Evolutionary conservation across 2,113 vertebrate genomes (phyloP), one percentile per base, ranked within the genome.

Genomic region (Picathartes gymnocephalus): DNA sequence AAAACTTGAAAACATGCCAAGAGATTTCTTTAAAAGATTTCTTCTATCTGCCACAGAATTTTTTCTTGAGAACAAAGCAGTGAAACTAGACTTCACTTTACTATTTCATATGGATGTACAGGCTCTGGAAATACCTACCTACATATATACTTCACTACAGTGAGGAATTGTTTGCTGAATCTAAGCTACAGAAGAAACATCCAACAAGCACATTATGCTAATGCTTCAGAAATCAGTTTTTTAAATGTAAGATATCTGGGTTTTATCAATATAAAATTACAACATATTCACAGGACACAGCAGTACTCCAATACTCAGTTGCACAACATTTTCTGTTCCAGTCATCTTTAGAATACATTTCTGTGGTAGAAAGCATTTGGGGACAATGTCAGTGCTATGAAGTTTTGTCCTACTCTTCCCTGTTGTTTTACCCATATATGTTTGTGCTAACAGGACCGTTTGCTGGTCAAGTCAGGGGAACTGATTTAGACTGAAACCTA

Each of bases 391-490:
- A 47, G 22, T 7, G 12, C 28, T 28, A 30, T 3, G 2, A 24
- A 92, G 37, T 27, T 68, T 21, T 64, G 18, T 50, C 40, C 66
- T 48, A 0, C 40, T 51, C 12, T 27, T 48, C 37, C 58, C 50
- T 60, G 13, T 3, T 51, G 48, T 9, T 72, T 50, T 10, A 70
- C 10, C 11, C 15, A 7, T 5, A 1, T 0, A 15, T 27, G 7
- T 8, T 28, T 19, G 25, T 1, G 0, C 22, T 7, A 39, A 54
- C 35, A 10, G 0, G 42, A 74, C 18, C 2, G 0, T 19, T 68
- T 1, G 2, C 58, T 70, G 51, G 8, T 71, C 65, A 64, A 21
- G 48, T 31, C 42, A 39, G 15, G 54, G 51, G 30, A 74, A 66
- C 15, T 3, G n/a, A 51, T 22, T 76, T 40, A 45, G 0, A 1